These are phyloP conservation scores for Smithornis capensis DNA, from an alignment of 2,113 vertebrate species.

Conservation along the genomic window DNA sequence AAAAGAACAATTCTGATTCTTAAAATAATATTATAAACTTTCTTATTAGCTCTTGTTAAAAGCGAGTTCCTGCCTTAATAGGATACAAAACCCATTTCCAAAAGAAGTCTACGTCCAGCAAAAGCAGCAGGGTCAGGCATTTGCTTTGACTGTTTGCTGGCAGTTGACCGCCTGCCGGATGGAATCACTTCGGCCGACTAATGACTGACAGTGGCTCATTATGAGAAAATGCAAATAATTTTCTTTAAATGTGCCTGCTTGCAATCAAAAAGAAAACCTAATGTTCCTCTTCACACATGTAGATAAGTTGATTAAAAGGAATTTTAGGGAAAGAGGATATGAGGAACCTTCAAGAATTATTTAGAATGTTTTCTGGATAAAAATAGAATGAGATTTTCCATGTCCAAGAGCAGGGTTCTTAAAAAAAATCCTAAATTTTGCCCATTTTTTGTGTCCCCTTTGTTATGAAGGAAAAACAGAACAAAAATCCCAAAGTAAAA, in stretches of 20 bases:
- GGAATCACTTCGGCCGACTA: background rate
- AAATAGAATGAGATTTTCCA: background rate
- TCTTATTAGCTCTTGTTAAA: conserved; percentile 34
- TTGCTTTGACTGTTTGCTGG: background rate
- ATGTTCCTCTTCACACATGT: background rate
- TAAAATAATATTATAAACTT: conserved; percentile 36
- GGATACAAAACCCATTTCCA: conserved; percentile 32
- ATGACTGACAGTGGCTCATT: background rate
- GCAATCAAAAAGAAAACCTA: background rate
- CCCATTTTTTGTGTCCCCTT: background rate
- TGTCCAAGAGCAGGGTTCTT: background rate
- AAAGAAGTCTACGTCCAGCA: conserved; percentile 11
- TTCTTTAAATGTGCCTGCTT: background rate
- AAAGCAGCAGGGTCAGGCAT: background rate
- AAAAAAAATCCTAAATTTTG: background rate
- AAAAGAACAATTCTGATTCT: background rate
- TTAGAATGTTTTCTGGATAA: background rate
- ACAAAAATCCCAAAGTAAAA: background rate
- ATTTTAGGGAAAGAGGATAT: background rate
- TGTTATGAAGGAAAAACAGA: background rate
- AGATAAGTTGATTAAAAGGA: background rate
- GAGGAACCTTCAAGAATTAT: background rate
- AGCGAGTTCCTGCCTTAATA: conserved; percentile 26
- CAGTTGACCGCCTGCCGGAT: background rate
- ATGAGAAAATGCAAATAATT: conserved; percentile 12